These are phyloP conservation scores for Sphecodes monilicornis DNA, from an alignment of 2,888 invertebrate species.

Conservation along the genomic window DNA sequence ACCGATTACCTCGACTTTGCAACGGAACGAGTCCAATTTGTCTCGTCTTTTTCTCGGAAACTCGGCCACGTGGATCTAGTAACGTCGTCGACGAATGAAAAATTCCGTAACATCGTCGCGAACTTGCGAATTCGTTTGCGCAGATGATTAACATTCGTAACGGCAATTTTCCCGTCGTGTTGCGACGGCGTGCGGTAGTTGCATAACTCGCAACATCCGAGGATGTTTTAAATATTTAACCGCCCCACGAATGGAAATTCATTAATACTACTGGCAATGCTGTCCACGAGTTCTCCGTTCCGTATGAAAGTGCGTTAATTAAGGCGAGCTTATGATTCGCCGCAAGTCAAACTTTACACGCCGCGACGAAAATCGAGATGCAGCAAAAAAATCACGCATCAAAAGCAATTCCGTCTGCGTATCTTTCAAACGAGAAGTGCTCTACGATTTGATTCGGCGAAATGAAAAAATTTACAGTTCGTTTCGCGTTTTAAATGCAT, in stretches of 20 bases:
- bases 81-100: background rate
- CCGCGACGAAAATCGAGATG: background rate
- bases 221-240: background rate
- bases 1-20: background rate
- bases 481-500: too few relatives aligned
- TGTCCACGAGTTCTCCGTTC: background rate
- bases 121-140: constrained; percentile 24
- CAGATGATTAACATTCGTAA: constrained; percentile 20
- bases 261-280: background rate
- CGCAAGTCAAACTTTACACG: background rate
- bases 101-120: background rate
- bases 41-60: background rate
- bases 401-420: background rate
- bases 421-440: background rate
- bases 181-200: background rate
- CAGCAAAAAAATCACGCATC: background rate
- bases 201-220: background rate
- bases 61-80: background rate
- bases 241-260: constrained; percentile 7
- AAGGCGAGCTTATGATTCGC: constrained; percentile 5
- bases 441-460: too few relatives aligned
- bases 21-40: background rate
- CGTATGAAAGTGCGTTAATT: constrained; percentile 1
- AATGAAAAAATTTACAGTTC: too few relatives aligned
- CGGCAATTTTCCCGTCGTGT: background rate